Evolutionary conservation across 2,888 invertebrate species (phyloP), one percentile per base, ranked within the genome.

Genomic region (Acronicta aceris): DNA sequence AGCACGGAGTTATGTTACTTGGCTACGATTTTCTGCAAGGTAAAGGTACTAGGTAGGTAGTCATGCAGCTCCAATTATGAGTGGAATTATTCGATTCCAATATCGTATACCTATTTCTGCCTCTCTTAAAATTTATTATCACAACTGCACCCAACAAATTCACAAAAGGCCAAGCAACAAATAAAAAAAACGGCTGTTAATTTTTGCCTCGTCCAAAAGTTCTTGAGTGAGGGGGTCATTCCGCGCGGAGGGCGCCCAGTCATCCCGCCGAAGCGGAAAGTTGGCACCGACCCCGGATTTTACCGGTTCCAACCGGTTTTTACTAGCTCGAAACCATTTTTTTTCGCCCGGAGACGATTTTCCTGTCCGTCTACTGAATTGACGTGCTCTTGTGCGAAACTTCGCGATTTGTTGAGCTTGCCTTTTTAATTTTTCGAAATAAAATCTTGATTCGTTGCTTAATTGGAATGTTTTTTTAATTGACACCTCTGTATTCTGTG

Each of bases 261-360:
- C 87, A 87, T 81, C 80, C 81, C 72, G 74, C 74, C 58, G 71
- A 67, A 74, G 65, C 78, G 81, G 79, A 81, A 84, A 87, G 77
- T 88, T 89, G 88, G 88, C 88, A 86, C 78, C 74, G 83, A 74
- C 72, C 77, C 80, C 78, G 79, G 84, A 81, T 83, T 83, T 81
- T 69, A 76, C 85, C 76, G 79, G 81, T 76, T 65, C 66, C 55
- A 68, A 50, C 59, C 64, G 76, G 74, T 78, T 86, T 81, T 80
- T 74, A 59, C 67, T 58, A 51, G 61, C 56, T 49, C 49, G 53
- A 57, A 49, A 49, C 59, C 51, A 50, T 56, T 66, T 67, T 21
- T 72, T 74, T 65, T 65, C 73, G 63, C 53, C 69, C 57, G 51
- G 53, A 74, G 64, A 69, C 54, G 62, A 57, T 71, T 76, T 68